Evolutionary conservation across 2,797 vertebrate species (phyloP), one percentile per base, ranked within the genome.

Genomic region (Nannoperca obscura): DNA sequence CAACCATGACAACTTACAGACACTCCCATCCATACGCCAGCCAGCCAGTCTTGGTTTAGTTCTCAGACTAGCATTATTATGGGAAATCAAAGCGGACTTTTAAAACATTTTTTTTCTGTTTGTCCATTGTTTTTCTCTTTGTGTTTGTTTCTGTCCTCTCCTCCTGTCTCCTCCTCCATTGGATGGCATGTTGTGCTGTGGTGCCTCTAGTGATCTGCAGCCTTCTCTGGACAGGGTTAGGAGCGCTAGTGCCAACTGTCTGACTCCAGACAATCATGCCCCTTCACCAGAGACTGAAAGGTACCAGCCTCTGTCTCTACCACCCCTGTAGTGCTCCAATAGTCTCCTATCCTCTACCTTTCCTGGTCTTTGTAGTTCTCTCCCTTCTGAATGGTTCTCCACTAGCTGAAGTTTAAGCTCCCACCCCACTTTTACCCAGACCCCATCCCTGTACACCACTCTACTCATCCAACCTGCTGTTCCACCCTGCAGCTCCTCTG

Each of bases 181-280:
- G 97, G 97, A 97, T 97, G 97, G 95, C 96, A 97, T 99, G 96
- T 97, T 96, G 95, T 97, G 96, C 96, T 96, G 84, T 90, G 90
- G 80, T 89, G 87, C 90, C 81, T 96, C 96, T 99, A 99, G 98
- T 97, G 98, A 98, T 96, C 97, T 99, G 77, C 97, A 98, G 96
- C 97, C 97, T 94, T 96, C 97, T 94, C 96, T 99, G 97, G 97
- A 97, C 97, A 98, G 97, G 96, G 96, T 97, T 97, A 97, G 96
- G 95, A 99, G 98, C 94, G 97, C 97, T 99, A 99, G 98, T 95
- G 96, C 97, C 97, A 98, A 96, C 97, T 99, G 98, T 97, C 97
- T 99, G 96, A 97, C 96, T 95, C 97, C 98, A 97, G 96, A 97
- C 95, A 96, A 96, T 97, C 97, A 97, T 97, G 97, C 95, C 95